Evolutionary conservation across 2,797 vertebrate genomes (phyloP).

Genomic region (Tragelaphus eurycerus): DNA sequence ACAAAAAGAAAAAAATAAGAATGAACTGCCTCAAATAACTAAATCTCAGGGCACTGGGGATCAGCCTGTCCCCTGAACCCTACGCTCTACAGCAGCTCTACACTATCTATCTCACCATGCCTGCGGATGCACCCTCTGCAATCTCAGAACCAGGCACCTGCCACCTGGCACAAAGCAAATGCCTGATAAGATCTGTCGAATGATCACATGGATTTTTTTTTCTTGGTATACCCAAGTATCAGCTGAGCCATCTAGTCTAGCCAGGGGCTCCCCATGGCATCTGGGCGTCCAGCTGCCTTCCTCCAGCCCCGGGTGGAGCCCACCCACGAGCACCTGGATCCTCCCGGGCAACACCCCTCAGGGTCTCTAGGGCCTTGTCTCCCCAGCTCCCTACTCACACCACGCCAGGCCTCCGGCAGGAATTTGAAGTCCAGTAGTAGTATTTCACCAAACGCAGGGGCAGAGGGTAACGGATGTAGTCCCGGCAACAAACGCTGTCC

Average conservation of each 20-base stretch:
- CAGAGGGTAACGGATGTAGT: neutral
- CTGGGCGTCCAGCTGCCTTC: neutral
- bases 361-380: neutral
- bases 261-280: neutral
- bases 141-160: neutral
- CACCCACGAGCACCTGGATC: neutral
- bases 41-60: neutral
- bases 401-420: slow-evolving; percentile 59
- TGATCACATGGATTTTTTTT: neutral
- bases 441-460: neutral
- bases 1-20: neutral
- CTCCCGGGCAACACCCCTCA: neutral
- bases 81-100: rapidly evolving
- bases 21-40: neutral
- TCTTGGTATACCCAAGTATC: neutral
- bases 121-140: rapidly evolving
- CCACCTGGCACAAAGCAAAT: rapidly evolving
- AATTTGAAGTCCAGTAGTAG: slow-evolving; percentile 47
- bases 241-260: neutral
- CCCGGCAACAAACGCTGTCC: slow-evolving; percentile 63
- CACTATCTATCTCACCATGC: neutral
- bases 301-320: too few relatives aligned
- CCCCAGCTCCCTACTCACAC: slow-evolving; percentile 64
- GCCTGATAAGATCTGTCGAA: neutral
- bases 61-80: neutral